Conservation (phyloP, 2,888 invertebrate species). For the Catonia carolina region DNA sequence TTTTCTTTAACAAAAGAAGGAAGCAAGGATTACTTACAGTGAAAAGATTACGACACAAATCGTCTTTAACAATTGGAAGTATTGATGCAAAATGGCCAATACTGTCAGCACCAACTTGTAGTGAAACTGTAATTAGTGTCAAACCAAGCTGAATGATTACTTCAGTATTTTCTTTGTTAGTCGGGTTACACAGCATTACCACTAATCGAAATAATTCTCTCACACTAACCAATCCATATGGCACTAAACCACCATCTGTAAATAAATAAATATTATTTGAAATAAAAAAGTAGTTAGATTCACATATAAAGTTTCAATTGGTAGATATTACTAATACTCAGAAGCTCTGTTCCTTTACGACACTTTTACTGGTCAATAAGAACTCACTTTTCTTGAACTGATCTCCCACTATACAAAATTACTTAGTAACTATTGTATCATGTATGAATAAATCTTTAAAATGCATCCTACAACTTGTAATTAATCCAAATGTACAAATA, state of each 20-base stretch:
- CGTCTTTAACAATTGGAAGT: conserved; percentile 77
- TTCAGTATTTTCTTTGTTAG: conserved; percentile 81
- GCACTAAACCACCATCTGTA: conserved; percentile 49
- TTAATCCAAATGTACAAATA: too few relatives aligned
- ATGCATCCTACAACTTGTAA: too few relatives aligned
- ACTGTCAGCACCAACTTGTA: conserved; percentile 89
- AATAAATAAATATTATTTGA: not conserved
- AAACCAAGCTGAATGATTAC: conserved; percentile 95
- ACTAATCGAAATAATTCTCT: conserved; percentile 90
- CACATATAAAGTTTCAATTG: too few relatives aligned
- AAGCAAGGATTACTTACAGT: conserved; percentile 55
- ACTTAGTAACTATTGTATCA: too few relatives aligned
- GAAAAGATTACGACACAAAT: conserved; percentile 82
- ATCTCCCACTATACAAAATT: too few relatives aligned
- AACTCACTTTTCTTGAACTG: too few relatives aligned
- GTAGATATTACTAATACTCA: too few relatives aligned
- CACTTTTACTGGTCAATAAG: too few relatives aligned
- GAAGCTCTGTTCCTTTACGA: too few relatives aligned
- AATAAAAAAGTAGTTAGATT: conserved; percentile 19
- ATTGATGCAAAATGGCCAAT: conserved; percentile 75
- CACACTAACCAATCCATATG: conserved; percentile 93
- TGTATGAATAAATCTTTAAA: too few relatives aligned
- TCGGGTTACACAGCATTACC: conserved; percentile 86
- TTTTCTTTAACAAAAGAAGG: not conserved
- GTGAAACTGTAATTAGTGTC: conserved; percentile 83